Evolutionary conservation across 2,888 invertebrate species (phyloP), one percentile per base, ranked within the genome.

Genomic region (Eumerus sabulonum): DNA sequence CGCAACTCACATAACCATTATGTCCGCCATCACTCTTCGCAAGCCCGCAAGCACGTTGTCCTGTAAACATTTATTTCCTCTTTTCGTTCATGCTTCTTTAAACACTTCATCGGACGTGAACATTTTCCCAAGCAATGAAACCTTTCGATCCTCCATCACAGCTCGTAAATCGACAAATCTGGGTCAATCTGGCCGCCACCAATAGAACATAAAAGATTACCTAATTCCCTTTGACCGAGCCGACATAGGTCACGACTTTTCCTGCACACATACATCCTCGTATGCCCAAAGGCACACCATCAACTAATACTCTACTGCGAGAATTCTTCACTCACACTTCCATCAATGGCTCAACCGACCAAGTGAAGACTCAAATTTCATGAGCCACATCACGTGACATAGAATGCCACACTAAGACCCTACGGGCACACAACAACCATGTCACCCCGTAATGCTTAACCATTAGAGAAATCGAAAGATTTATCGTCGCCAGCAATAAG

Each of bases 401-500:
- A 27, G 27, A 2, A 27, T 27, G 2, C 27, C 7, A 27, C 27
- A 27, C 27, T 7, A 27, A 7, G 27, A 27, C 27, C 2, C 27
- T n/a, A 27, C 7, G 7, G 7, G 27, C 3, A 27, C 27, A 27
- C 7, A 27, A 2, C 27, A 27, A 27, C 7, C 3, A 4, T 27
- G 27, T 47, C 68, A 73, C 62, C 62, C 63, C 48, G 63, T 67
- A 73, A 79, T 79, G 64, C 63, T 66, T 42, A 36, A n/a, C 74
- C 74, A 74, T 64, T 74, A 68, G 68, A 74, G 48, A 27, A 60
- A 50, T 62, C 36, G 45, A 64, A 73, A 70, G 79, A 79, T 79
- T 79, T 79, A 79, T 79, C 57, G 60, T 74, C n/a, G n/a, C 60
- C 63, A 50, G 60, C 79, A 79, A 79, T 79, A 79, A 74, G 79